These are phyloP conservation scores for Choristoneura fumiferana DNA, from an alignment of 1,140 invertebrate genomes.

Conservation along the genomic window DNA sequence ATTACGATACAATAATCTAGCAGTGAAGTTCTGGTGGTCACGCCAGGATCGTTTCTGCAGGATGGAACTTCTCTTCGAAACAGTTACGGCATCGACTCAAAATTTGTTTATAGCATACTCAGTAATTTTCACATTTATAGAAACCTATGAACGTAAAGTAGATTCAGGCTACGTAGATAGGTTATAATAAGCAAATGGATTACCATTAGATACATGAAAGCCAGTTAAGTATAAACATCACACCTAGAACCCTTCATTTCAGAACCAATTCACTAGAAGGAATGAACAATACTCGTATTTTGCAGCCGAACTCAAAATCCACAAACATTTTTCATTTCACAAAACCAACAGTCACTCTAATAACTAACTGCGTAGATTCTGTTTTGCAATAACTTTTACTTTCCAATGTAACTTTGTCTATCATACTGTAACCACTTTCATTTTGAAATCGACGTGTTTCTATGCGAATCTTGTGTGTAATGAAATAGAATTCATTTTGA, in stretches of 20 bases:
- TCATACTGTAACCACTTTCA: background rate
- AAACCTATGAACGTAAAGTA: too few relatives aligned
- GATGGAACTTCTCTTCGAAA: too few relatives aligned
- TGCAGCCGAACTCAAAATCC: conserved; percentile 38
- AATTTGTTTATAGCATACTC: too few relatives aligned
- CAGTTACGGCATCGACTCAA: too few relatives aligned
- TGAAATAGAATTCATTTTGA: conserved; percentile 20
- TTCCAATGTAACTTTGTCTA: background rate
- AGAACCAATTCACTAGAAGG: conserved; percentile 46
- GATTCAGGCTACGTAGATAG: too few relatives aligned
- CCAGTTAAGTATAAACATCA: background rate
- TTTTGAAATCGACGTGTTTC: background rate
- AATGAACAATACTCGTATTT: conserved; percentile 58
- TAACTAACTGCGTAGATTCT: background rate
- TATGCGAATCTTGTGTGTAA: conserved; percentile 13
- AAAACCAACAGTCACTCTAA: background rate
- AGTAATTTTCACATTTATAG: too few relatives aligned
- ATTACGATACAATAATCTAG: too few relatives aligned
- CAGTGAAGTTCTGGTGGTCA: too few relatives aligned
- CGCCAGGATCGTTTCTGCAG: too few relatives aligned
- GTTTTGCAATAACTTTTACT: background rate
- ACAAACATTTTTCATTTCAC: background rate
- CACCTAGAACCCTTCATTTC: conserved; percentile 32
- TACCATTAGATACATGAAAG: too few relatives aligned
- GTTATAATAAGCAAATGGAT: too few relatives aligned